phyloP scores from a whole-genome alignment of 2,888 invertebrate genomes.

The Leptopterna dolabrata region DNA sequence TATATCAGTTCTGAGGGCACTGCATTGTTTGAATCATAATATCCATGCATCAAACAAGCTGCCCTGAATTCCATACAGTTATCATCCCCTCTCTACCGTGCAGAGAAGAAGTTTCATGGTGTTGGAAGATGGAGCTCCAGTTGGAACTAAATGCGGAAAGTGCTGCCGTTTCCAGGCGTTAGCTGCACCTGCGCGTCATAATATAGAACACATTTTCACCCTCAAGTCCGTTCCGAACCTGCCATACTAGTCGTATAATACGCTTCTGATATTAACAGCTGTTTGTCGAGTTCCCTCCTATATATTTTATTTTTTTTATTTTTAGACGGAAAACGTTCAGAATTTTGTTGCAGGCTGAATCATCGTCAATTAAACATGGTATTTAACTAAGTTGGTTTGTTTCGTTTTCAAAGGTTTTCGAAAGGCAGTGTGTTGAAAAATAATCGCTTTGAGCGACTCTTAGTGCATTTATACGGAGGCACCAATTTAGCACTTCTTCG shows the following conservation, averaged over 20 bases:
- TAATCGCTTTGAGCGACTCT: no score
- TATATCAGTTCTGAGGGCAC: no score
- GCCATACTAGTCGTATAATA: background rate
- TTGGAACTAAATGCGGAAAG: slow-evolving; percentile 4
- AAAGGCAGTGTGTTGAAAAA: no score
- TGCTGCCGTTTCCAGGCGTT: slow-evolving; percentile 21
- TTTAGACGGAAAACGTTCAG: background rate
- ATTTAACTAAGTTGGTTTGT: no score
- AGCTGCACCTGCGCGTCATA: slow-evolving; percentile 19
- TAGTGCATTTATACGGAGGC: no score
- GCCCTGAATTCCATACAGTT: background rate
- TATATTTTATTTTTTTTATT: no score
- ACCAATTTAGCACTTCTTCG: no score
- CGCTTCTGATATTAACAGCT: background rate
- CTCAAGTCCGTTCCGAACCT: background rate
- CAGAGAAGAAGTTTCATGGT: background rate
- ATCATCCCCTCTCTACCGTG: background rate
- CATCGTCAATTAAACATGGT: no score
- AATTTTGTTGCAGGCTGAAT: no score
- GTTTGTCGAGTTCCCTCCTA: background rate
- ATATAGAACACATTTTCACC: slow-evolving; percentile 21
- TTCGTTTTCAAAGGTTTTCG: no score
- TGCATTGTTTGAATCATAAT: background rate
- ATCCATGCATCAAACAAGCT: background rate
- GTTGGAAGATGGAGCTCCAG: background rate